Evolutionary conservation across 2,797 vertebrate genomes (phyloP).

Genomic region (Danio albolineatus): DNA sequence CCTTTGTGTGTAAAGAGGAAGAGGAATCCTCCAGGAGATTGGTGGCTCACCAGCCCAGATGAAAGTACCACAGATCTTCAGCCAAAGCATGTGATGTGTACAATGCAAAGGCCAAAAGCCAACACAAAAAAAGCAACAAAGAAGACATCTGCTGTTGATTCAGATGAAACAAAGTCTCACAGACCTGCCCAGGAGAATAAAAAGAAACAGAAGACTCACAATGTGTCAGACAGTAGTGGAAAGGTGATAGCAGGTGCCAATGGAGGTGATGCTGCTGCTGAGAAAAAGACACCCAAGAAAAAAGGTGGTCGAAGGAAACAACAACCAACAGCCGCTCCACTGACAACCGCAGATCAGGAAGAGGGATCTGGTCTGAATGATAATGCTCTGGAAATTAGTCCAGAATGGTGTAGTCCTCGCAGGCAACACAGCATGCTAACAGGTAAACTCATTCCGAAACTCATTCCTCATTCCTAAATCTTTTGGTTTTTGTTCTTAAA

Average conservation of each 20-base stretch:
- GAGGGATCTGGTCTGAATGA: slow-evolving; percentile 32
- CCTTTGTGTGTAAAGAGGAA: slow-evolving; percentile 61
- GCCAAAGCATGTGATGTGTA: not conserved
- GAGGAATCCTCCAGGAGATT: slow-evolving; percentile 63
- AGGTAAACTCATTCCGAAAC: slow-evolving; percentile 62
- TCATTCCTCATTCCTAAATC: not conserved
- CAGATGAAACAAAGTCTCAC: not conserved
- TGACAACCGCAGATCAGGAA: slow-evolving; percentile 28
- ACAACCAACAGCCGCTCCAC: slow-evolving; percentile 2
- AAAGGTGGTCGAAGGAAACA: slow-evolving; percentile 26
- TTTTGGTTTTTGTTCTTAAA: not conserved
- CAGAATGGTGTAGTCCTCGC: slow-evolving; percentile 38
- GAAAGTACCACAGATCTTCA: slow-evolving; percentile 44
- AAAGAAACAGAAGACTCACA: slow-evolving; percentile 25
- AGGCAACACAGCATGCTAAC: slow-evolving; percentile 49
- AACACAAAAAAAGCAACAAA: slow-evolving; percentile 49
- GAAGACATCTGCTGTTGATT: not conserved
- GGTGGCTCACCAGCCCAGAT: slow-evolving; percentile 64
- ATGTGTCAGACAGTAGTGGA: slow-evolving; percentile 26
- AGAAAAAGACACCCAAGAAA: slow-evolving; percentile 30
- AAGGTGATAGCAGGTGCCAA: slow-evolving; percentile 45
- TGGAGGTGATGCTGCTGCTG: not conserved
- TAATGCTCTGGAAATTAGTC: slow-evolving; percentile 45
- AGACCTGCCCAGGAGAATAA: slow-evolving; percentile 29
- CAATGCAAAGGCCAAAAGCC: slow-evolving; percentile 41